Percentiles rank a stretch among this genome's conserved stretches.
These are phyloP conservation scores for Leptoteleia sp. DNA, from an alignment of 1,140 invertebrate genomes.

Conservation along the genomic window DNA sequence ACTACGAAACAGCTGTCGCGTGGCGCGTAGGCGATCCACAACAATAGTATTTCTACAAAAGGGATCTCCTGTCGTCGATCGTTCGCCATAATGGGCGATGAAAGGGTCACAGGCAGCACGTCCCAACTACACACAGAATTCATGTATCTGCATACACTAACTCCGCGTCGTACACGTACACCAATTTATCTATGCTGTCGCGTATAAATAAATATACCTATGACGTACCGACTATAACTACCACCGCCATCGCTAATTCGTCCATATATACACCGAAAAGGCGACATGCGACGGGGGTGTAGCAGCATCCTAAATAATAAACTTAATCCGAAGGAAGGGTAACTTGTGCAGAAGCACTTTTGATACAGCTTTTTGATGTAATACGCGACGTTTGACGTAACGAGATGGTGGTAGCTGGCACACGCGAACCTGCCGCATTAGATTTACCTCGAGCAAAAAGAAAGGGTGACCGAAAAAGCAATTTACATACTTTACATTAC, in stretches of 20 bases:
- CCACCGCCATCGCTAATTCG: background rate
- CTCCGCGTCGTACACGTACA: background rate
- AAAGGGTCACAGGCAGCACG: constrained; percentile 53
- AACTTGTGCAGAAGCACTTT: constrained; percentile 45
- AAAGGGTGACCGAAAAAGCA: constrained; percentile 47
- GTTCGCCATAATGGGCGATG: constrained; percentile 62
- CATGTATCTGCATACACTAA: constrained; percentile 33
- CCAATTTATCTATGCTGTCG: no score
- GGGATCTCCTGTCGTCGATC: constrained; percentile 49
- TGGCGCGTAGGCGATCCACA: constrained; percentile 69
- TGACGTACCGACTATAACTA: constrained; percentile 3
- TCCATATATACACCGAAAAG: constrained; percentile 4
- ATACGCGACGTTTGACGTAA: constrained; percentile 42
- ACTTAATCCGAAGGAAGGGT: constrained; percentile 42
- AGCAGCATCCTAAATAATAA: constrained; percentile 47
- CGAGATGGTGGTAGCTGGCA: constrained; percentile 35
- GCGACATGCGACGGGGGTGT: constrained; percentile 15
- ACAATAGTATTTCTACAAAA: constrained; percentile 68
- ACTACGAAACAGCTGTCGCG: constrained; percentile 71
- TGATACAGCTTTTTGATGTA: constrained; percentile 42
- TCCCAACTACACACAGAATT: constrained; percentile 26
- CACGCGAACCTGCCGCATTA: constrained; percentile 37
- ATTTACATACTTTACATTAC: constrained; percentile 64
- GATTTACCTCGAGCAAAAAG: constrained; percentile 38
- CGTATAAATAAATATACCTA: constrained; percentile 18